A percentile compares a stretch with the other conserved stretches of the same genome.
Evolutionary conservation across 92 coral and sea anemone genomes (phyloP).

Genomic region (Phenganax stokvisi): DNA sequence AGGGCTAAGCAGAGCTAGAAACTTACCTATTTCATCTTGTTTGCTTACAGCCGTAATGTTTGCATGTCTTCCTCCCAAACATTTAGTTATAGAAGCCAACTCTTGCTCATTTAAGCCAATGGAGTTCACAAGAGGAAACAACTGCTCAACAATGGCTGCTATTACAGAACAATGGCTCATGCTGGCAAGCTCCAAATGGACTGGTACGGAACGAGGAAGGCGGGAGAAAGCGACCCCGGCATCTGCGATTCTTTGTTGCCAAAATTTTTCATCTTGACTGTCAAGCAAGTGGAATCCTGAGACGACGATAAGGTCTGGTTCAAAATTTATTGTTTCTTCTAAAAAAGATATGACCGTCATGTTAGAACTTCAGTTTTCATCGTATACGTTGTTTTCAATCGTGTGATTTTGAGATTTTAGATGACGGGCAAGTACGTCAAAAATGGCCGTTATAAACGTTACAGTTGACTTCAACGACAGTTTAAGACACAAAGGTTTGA

Average conservation of each 20-base stretch:
- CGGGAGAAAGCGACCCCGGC: slow-evolving; percentile 27
- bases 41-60: slow-evolving; percentile 2
- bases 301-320: slow-evolving; percentile 61
- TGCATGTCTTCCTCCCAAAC: slow-evolving; percentile 30
- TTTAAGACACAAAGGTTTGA: too few relatives aligned
- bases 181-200: slow-evolving; percentile 93
- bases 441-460: too few relatives aligned
- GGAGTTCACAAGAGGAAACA: slow-evolving; percentile 75
- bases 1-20: not conserved
- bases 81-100: slow-evolving; percentile 40
- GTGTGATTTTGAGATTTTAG: too few relatives aligned
- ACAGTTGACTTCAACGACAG: too few relatives aligned
- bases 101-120: slow-evolving; percentile 96
- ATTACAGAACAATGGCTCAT: slow-evolving; percentile 75
- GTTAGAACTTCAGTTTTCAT: too few relatives aligned
- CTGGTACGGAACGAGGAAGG: slow-evolving; percentile 48
- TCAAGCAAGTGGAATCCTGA: slow-evolving; percentile 90
- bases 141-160: slow-evolving; percentile 60
- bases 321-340: slow-evolving; percentile 45
- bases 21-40: slow-evolving; percentile 23
- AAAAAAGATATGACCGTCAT: slow-evolving; percentile 48
- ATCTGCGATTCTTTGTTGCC: slow-evolving; percentile 32
- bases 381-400: too few relatives aligned
- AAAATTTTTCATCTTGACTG: slow-evolving; percentile 54
- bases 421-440: too few relatives aligned